Percentiles rank a stretch among this genome's conserved stretches.
These are phyloP conservation scores for Peromyscus maniculatus DNA, from an alignment of 2,113 vertebrate species.

Conservation along the genomic window DNA sequence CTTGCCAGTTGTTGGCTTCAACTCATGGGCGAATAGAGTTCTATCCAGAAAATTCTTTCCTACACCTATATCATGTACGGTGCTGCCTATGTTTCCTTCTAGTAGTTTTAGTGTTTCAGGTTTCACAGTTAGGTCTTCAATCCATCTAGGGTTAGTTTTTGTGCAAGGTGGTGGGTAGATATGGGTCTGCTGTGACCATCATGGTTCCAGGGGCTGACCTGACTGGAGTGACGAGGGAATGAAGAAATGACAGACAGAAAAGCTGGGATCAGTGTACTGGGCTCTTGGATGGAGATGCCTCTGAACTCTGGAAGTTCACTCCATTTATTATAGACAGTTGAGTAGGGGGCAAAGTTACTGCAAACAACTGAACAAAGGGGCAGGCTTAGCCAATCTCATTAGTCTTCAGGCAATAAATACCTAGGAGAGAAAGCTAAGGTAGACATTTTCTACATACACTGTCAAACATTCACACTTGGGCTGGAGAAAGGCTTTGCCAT, in stretches of 20 bases:
- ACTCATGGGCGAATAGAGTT: background rate
- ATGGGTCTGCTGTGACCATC: background rate
- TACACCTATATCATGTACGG: background rate
- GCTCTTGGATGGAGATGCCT: background rate
- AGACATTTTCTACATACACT: background rate
- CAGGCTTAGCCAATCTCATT: background rate
- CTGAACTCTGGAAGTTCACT: background rate
- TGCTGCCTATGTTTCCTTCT: background rate
- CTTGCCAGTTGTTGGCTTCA: background rate
- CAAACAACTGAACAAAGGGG: background rate
- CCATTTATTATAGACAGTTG: background rate
- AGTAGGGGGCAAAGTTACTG: background rate
- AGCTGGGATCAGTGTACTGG: background rate
- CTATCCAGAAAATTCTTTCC: background rate
- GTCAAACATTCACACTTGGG: background rate
- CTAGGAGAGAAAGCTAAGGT: background rate
- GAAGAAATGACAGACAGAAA: background rate
- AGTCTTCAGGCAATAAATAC: background rate
- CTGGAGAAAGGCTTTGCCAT: background rate
- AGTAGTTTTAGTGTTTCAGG: background rate
- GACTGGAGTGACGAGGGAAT: background rate
- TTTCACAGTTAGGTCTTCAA: background rate
- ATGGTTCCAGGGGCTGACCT: background rate
- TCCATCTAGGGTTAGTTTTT: background rate
- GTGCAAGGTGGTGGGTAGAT: background rate